Evolutionary conservation across 2,113 vertebrate genomes (phyloP).

Genomic region (Muntiacus reevesi): DNA sequence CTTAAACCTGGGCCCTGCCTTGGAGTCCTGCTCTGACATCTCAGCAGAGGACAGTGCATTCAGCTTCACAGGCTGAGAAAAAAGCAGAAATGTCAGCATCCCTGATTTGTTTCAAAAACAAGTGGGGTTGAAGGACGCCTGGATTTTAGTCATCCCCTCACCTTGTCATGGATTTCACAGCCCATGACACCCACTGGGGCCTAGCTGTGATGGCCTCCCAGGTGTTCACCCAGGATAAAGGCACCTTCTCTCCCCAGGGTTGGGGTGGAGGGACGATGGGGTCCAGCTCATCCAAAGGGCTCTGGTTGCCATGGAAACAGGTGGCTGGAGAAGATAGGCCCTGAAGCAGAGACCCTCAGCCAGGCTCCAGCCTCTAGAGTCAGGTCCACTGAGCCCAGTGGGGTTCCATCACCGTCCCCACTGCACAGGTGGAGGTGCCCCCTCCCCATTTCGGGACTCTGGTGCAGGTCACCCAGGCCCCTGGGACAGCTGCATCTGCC

Average conservation of each 20-base stretch:
- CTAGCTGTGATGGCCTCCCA: neutral
- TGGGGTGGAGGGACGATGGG: fast-evolving
- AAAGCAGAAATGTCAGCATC: neutral
- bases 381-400: neutral
- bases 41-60: neutral
- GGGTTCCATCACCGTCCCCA: too few relatives aligned
- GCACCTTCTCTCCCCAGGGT: neutral
- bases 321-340: neutral
- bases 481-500: neutral
- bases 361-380: neutral
- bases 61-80: neutral
- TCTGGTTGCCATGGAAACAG: constrained; percentile 29
- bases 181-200: neutral
- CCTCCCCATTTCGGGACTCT: neutral
- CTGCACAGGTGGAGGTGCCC: fast-evolving
- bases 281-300: neutral
- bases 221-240: neutral
- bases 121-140: fast-evolving
- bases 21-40: neutral
- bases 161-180: fast-evolving
- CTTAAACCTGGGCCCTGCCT: neutral
- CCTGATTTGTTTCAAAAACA: neutral
- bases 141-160: neutral
- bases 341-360: neutral
- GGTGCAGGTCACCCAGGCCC: too few relatives aligned